phyloP scores from a whole-genome alignment of 2,797 vertebrate species.

The Dryobates pubescens region DNA sequence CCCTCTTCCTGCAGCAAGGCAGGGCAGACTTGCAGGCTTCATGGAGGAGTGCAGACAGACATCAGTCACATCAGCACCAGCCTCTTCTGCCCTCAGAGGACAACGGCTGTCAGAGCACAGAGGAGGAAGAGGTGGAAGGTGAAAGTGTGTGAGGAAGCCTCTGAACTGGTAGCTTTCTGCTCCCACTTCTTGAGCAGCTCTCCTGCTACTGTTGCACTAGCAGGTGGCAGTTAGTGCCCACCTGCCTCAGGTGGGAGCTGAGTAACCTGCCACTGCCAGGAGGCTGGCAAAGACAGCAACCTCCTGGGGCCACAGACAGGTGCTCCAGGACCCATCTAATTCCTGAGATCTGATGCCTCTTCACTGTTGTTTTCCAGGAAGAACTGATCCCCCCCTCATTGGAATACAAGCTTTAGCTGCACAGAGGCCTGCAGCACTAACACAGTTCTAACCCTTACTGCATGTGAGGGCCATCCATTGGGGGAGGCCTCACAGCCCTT shows the following conservation, averaged over 20 bases:
- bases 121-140: conserved; percentile 25
- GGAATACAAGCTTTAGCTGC: not conserved
- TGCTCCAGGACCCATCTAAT: not conserved
- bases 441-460: not conserved
- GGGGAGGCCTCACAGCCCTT: not conserved
- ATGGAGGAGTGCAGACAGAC: not conserved
- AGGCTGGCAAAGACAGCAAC: not conserved
- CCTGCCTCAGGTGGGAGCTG: not conserved
- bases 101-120: conserved; percentile 20
- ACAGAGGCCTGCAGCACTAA: not conserved
- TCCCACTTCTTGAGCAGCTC: not conserved
- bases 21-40: not conserved
- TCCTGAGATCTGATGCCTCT: not conserved
- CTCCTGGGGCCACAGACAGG: not conserved
- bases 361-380: not conserved
- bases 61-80: conserved; percentile 23
- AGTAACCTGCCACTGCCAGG: not conserved
- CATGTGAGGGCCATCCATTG: not conserved
- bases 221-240: not conserved
- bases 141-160: not conserved
- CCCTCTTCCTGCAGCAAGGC: conserved; percentile 74
- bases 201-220: not conserved
- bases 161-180: not conserved
- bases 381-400: accelerated
- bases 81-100: conserved; percentile 53